Percentiles rank a stretch among this genome's conserved stretches.
These are phyloP conservation scores for Chalcis sispes DNA, from an alignment of 2,888 invertebrate genomes.

Conservation along the genomic window DNA sequence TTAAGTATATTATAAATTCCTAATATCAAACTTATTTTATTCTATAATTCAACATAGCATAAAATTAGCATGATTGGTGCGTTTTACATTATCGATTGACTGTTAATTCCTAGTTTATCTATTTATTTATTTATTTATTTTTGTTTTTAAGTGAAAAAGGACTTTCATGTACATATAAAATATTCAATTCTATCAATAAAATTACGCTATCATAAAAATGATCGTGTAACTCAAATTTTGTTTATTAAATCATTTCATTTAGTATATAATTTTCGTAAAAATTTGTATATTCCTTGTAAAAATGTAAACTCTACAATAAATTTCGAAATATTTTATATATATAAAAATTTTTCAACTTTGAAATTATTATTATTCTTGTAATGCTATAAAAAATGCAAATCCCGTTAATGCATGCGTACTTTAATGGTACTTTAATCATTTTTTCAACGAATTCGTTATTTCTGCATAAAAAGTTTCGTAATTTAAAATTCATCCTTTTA, in stretches of 20 bases:
- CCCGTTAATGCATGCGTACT: background rate
- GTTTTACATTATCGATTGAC: no score
- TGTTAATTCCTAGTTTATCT: no score
- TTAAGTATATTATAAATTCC: no score
- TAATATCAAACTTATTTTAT: no score
- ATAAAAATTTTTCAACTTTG: constrained; percentile 20
- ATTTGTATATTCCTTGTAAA: constrained; percentile 35
- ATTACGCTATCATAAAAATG: no score
- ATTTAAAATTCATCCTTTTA: background rate
- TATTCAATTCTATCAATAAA: no score
- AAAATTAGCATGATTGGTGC: no score
- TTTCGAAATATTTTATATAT: constrained; percentile 3
- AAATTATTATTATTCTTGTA: constrained; percentile 7
- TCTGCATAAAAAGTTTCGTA: background rate
- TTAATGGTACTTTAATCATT: background rate
- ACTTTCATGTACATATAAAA: no score
- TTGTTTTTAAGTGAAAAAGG: no score
- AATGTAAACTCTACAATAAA: constrained; percentile 42
- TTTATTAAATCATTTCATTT: constrained; percentile 16
- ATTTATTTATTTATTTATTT: no score
- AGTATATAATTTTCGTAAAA: constrained; percentile 32
- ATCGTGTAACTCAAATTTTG: no score
- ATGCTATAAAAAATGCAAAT: constrained; percentile 11
- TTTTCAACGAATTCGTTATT: background rate
- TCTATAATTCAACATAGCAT: no score